Base-by-base conservation (phyloP, 2,113 vertebrate genomes). In the Caretta caretta region DNA sequence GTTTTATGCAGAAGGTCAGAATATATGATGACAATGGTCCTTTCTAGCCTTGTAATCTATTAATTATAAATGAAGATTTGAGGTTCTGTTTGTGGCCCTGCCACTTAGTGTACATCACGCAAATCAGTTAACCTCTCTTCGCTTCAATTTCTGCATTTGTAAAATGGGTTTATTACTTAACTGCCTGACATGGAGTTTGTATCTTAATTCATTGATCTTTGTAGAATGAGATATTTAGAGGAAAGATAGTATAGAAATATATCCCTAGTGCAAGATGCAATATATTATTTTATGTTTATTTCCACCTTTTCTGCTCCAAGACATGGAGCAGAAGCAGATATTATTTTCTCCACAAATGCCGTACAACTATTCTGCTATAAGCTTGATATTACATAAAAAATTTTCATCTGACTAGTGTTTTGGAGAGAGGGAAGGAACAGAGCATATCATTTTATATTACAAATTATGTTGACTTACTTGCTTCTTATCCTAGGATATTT, bases 161-260 rank as follows among this genome's bases (percentile, higher is more conserved):
- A 19, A 59, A 20, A 59, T 27, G 42, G 90, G 38, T 46, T 89
- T 89, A 54, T 83, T 56, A 72, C 19, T 56, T 24, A 83, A 46
- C n/a, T 48, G 29, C 75, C 59, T 69, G 4, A 53, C 22, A 27
- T 27, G 5, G 29, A 57, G 10, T 14, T 0, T 4, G 19, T 0
- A 4, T n/a, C 19, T 87, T 25, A 24, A 81, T 90, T 80, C 75
- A 51, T 24, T 75, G 35, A 75, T 75, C 20, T 75, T 75, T 38
- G 69, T 75, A 42, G 9, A 65, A 80, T 8, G 0, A 16, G 11
- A 27, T 19, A 9, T 62, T 80, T 1, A 42, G 17, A 27, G 20
- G 83, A 78, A 31, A 1, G 46, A 0, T 0, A 0, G 42, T 2
- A 10, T 6, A 1, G 25, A 2, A 8, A 20, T 8, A 8, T 35